Base-by-base conservation (phyloP, 2,888 invertebrate species). In the Diaprepes abbreviatus region DNA sequence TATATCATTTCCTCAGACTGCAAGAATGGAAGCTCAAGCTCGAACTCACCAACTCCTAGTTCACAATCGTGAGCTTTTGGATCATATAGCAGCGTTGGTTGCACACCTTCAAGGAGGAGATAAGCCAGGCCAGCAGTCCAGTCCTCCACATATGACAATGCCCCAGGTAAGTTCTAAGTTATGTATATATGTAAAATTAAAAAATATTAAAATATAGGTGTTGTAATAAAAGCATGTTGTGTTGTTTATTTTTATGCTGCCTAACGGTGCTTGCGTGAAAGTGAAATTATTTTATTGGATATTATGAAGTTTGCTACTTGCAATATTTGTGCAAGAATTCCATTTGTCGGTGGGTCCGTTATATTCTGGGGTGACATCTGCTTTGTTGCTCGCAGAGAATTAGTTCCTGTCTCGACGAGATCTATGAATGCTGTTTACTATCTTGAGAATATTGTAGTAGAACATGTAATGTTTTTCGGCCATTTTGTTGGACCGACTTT, bases 61-160 rank as follows among this genome's bases (percentile, higher is more conserved):
- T 58, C 97, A 98, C 83, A 98, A 98, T 85, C 92, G 96, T 77
- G 98, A 98, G 83, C 86, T 98, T 48, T 85, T 98, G 74, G 97
- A 97, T 81, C 98, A 98, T 84, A 94, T 98, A 79, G 93, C 95
- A 43, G 93, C 94, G 9, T 86, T 98, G 77, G 96, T 98, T 12
- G 89, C 92, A 3, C 92, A 94, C 76, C 89, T 98, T 71, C 95
- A 95, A 80, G 94, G 95, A 74, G 90, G 95, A 74, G 97, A 98
- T 79, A 88, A 89, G 59, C 80, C 84, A 7, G 83, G 86, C 73
- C 83, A 88, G 75, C 81, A 83, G 77, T 78, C 81, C 74, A 77
- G 81, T 73, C 88, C 87, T 40, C 88, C 89, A 19, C 89, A 89
- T 77, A 87, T 88, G 75, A 88, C 90, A 31, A 88, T 91, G 83